Percentiles rank a stretch among this genome's conserved stretches.
phyloP scores from a whole-genome alignment of 2,797 vertebrate genomes.

The Mico argentatus region DNA sequence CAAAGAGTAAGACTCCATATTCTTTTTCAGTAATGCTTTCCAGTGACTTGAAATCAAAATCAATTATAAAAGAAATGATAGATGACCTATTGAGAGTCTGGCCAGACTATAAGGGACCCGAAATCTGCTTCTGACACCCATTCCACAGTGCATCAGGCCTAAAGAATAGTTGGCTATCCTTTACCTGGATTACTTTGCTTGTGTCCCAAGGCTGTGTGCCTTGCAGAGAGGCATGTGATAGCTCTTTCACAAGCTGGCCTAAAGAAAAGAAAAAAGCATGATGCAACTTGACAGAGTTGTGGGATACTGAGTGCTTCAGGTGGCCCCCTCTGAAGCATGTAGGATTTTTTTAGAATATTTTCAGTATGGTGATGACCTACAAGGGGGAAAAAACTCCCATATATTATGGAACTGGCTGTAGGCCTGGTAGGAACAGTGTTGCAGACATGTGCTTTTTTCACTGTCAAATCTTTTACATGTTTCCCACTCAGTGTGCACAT shows the following conservation, averaged over 20 bases:
- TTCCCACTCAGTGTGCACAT: neutral
- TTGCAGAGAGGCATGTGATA: neutral
- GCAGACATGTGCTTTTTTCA: neutral
- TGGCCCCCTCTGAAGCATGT: neutral
- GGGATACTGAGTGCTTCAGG: neutral
- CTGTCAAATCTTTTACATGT: neutral
- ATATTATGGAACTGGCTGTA: neutral
- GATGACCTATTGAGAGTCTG: neutral
- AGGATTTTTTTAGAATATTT: slow-evolving; percentile 4
- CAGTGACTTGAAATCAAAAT: neutral
- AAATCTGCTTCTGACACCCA: neutral
- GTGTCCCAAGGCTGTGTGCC: neutral
- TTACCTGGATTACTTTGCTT: neutral
- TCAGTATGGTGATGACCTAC: neutral
- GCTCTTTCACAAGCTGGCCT: neutral
- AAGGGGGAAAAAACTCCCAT: neutral
- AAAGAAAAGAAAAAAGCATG: neutral
- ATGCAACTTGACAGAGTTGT: neutral
- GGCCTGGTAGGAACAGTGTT: neutral
- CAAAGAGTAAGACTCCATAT: neutral
- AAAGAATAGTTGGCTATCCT: neutral
- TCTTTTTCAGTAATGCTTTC: neutral
- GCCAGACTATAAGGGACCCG: neutral
- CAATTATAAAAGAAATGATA: neutral
- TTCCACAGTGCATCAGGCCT: neutral